Evolutionary conservation across 2,888 invertebrate genomes (phyloP), one percentile per base, ranked within the genome.

Genomic region (Andricus curvator): DNA sequence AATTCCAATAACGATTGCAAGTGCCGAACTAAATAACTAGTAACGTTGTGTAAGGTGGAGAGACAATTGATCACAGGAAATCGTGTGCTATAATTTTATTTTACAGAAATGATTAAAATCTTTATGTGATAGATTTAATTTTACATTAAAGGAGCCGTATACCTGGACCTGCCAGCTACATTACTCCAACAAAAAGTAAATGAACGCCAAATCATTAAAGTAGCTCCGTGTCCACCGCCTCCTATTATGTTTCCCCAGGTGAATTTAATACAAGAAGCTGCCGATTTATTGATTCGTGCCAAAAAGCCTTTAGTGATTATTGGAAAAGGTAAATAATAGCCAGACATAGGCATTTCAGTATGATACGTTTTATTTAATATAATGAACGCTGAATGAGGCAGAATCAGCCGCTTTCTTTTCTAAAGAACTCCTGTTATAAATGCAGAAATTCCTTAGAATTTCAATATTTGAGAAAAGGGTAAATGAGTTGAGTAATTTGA

Each of bases 111-210:
- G 1, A 48, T 48, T 17, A 5, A 20, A 6, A 6, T 51, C 6
- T 51, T 51, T 5, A 51, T 51, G 20, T 51, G 15, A 44, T 20
- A 51, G 20, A 51, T 51, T 51, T 76, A 13, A 60, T 81, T 62
- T 62, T 37, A 41, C 41, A 86, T 29, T 78, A 33, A 74, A 94
- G 94, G 94, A 51, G 97, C 96, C 3, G 94, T 96, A 13, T 99
- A 99, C 92, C 94, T 99, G 82, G 99, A 99, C 92, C 95, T 99
- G 90, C 97, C 99, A 0, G 98, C 97, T 33, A 98, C 98, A 84
- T 91, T 98, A 64, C 93, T 98, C 62, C 94, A 94, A 89, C 95
- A 94, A 29, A 92, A 90, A 60, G 91, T 94, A 25, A 85, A 92
- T 5, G 90, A 91, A 83, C 86, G 84, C 41, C 85, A 88, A 51